Evolutionary conservation across 2,113 vertebrate genomes (phyloP).

Genomic region (Spheniscus mendiculus): DNA sequence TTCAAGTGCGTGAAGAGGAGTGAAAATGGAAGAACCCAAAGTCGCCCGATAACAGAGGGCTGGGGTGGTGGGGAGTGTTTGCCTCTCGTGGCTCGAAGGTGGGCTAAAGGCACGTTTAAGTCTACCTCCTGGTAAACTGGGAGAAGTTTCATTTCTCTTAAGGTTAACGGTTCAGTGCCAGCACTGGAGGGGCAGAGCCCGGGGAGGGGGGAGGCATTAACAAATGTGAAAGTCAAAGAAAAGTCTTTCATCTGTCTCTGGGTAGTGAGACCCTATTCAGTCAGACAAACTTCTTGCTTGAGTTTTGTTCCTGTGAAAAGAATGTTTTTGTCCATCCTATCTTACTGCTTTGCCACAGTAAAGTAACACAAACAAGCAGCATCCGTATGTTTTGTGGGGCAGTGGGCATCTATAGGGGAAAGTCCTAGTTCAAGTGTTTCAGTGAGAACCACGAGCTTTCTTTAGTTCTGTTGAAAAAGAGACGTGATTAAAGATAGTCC

Average conservation of each 20-base stretch:
- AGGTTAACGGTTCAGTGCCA: not conserved
- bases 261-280: rapidly evolving
- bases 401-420: rapidly evolving
- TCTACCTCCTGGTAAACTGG: not conserved
- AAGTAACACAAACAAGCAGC: not conserved
- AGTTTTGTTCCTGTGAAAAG: not conserved
- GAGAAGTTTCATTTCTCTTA: not conserved
- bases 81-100: no score
- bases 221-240: not conserved
- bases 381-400: rapidly evolving
- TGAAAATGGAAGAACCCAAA: not conserved
- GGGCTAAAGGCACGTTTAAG: rapidly evolving
- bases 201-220: no score
- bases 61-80: not conserved
- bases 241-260: not conserved
- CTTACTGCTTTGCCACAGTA: not conserved
- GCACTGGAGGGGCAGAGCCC: not conserved
- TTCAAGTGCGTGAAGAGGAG: no score
- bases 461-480: not conserved
- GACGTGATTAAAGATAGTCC: no score
- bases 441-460: rapidly evolving
- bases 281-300: not conserved
- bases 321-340: rapidly evolving
- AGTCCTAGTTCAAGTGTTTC: not conserved
- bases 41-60: rapidly evolving